phyloP scores from a whole-genome alignment of 2,113 vertebrate species.

The Tragelaphus buxtoni region DNA sequence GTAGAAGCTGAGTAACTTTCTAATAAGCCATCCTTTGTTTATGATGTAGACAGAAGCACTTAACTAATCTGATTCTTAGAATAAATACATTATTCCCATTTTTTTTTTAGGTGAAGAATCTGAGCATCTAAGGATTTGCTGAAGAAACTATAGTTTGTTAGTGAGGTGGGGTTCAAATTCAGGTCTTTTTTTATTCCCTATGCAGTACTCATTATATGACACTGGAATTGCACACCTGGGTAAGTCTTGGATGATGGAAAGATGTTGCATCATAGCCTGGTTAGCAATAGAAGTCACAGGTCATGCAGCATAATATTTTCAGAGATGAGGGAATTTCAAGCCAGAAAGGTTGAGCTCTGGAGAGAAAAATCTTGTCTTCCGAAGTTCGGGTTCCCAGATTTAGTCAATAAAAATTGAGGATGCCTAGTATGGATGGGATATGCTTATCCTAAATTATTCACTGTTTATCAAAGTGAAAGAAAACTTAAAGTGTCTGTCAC shows the following conservation, averaged over 20 bases:
- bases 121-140: not conserved
- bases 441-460: not conserved
- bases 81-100: not conserved
- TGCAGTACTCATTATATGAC: not conserved
- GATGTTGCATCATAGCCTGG: not conserved
- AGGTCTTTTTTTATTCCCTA: not conserved
- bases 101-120: not conserved
- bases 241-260: not conserved
- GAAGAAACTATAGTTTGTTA: not conserved
- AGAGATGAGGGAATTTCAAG: not conserved
- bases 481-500: not conserved
- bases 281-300: not conserved
- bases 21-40: not conserved
- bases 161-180: not conserved
- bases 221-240: not conserved
- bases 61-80: not conserved
- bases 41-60: not conserved
- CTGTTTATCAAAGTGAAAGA: not conserved
- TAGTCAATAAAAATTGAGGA: not conserved
- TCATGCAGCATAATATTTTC: not conserved
- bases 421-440: not conserved
- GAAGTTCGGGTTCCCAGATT: not conserved
- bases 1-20: not conserved
- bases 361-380: not conserved
- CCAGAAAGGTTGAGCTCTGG: not conserved